Percentiles rank a stretch among this genome's conserved stretches.
These are phyloP conservation scores for Stenopsyche tienmushanensis DNA, from an alignment of 1,140 invertebrate genomes.

Conservation along the genomic window DNA sequence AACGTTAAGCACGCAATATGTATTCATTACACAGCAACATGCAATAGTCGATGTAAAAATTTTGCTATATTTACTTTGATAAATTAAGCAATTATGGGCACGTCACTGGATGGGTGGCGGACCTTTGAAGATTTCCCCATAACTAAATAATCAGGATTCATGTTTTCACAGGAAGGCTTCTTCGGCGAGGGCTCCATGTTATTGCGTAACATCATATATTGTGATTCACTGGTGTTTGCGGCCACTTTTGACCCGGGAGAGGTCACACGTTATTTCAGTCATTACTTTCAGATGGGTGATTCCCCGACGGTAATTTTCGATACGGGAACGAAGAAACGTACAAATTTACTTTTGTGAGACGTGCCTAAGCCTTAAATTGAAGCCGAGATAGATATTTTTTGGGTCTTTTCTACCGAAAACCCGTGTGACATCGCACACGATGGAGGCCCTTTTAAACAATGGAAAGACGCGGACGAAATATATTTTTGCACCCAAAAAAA, in stretches of 20 bases:
- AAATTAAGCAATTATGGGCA: neutral
- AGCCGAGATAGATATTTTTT: too few relatives aligned
- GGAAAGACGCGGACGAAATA: too few relatives aligned
- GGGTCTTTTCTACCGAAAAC: too few relatives aligned
- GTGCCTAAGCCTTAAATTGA: too few relatives aligned
- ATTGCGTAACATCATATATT: constrained; percentile 3
- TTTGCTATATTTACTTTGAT: neutral
- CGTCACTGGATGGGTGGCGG: neutral
- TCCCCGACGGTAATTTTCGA: constrained; percentile 17
- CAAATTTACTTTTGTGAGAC: too few relatives aligned
- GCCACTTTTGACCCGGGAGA: constrained; percentile 21
- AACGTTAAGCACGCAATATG: too few relatives aligned
- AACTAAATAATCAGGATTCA: constrained; percentile 9
- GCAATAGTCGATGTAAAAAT: neutral
- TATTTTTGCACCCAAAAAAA: too few relatives aligned
- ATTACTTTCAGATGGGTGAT: constrained; percentile 21
- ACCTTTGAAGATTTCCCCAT: neutral
- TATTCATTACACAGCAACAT: neutral
- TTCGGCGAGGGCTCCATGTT: neutral
- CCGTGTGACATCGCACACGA: too few relatives aligned
- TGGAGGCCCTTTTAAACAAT: too few relatives aligned
- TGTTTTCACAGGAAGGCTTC: neutral
- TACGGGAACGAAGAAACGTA: too few relatives aligned
- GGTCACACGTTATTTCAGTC: neutral
- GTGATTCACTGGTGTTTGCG: constrained; percentile 25